Base-by-base conservation (phyloP, 2,113 vertebrate genomes). In the Callipepla squamata region DNA sequence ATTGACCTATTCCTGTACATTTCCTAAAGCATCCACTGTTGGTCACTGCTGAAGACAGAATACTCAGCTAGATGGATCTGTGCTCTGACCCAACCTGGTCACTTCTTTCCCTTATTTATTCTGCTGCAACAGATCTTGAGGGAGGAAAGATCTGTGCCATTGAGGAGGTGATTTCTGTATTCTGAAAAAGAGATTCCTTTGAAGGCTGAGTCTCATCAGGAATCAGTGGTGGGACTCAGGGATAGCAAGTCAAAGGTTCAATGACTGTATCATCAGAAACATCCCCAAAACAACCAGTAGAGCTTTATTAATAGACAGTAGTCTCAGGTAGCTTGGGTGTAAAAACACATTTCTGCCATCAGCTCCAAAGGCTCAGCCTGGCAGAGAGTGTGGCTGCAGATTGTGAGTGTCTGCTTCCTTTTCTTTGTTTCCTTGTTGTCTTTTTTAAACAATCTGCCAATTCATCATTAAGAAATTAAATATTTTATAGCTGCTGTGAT, bases 401-500 rank as follows among this genome's bases (percentile, higher is more conserved):
- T 95, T 96, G 92, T 51, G 86, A 94, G 84, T 90, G 85, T 90
- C 78, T 95, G 94, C 93, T 95, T 90, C 81, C 66, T 94, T 87
- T 88, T 91, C 70, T 94, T 91, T 96, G 87, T 90, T 96, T 93
- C 95, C 90, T 94, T 96, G 94, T 96, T 91, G 94, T 94, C 78
- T 94, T 87, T 96, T 94, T 81, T 36, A 97, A 97, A 97, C 95
- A 94, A 96, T 94, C 93, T 97, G 96, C 96, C 96, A 98, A 95
- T 95, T 97, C 96, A 96, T 97, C 95, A 97, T 94, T 94, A 97
- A 97, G 95, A 94, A 96, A 98, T 97, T 97, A 97, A 98, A 98
- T 97, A 97, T 97, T 98, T 97, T 96, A 95, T 97, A 96, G 95
- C 94, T 96, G 96, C 93, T 97, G 95, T 97, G 95, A 97, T 96